Base-by-base conservation (phyloP, 1,140 invertebrate species). In the Drosophila burlai region DNA sequence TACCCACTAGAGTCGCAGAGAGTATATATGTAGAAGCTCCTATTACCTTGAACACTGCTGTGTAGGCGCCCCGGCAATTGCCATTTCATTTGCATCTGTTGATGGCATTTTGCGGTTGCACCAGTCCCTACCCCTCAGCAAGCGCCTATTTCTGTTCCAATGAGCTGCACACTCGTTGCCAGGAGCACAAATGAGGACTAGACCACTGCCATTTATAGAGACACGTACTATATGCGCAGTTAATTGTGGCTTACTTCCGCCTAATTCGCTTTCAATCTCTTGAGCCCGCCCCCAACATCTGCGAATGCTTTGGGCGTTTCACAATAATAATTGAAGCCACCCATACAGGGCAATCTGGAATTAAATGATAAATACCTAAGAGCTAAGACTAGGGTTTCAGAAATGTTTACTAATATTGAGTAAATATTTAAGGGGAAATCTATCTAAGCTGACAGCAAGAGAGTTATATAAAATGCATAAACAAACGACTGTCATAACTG, bases 61-160 rank as follows among this genome's bases (percentile, higher is more conserved):
- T 62, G 13, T 2, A 16, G 21, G 10, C 1, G 26, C 43, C 69
- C 38, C 31, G 63, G 58, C 60, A 77, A 76, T 80, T 74, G 64
- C 43, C 64, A 78, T 78, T 78, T 77, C 57, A 78, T 78, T 78
- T 77, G 64, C 76, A 76, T 67, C 50, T 62, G 76, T 49, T 78
- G 55, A 63, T 77, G 76, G 64, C 46, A 54, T 71, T 63, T 63
- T 79, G 76, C 45, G 75, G 65, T 59, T 71, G 65, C 65, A 71
- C 52, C 29, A n/a, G 4, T 24, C 24, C 3, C 24, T 24, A 24
- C 24, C 24, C 24, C 24, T 24, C 24, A 24, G 24, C 24, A 24
- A 3, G 24, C 24, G 24, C 36, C 38, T 16, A 2, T 26, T 29
- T 50, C 43, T 31, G 24, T 71, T 36, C 43, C 59, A 72, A 72